These are phyloP conservation scores for Numenius arquata DNA, from an alignment of 2,113 vertebrate genomes.

Conservation along the genomic window DNA sequence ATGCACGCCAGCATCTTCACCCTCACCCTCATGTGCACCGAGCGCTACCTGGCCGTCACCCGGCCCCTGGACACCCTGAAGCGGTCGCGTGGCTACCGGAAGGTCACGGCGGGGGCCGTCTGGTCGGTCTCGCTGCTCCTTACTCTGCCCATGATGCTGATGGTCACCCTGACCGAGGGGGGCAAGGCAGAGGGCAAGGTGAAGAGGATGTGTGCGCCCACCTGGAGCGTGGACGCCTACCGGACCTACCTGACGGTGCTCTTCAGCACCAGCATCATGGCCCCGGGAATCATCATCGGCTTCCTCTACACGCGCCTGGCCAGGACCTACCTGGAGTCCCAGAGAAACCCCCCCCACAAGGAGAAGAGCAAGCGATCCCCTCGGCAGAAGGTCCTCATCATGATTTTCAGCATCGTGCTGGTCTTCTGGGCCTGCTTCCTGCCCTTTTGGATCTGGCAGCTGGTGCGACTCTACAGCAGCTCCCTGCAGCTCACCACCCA, in stretches of 20 bases:
- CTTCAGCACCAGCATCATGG: slow-evolving; percentile 92
- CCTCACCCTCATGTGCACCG: slow-evolving; percentile 90
- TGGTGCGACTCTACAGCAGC: slow-evolving; percentile 84
- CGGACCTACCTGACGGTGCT: slow-evolving; percentile 86
- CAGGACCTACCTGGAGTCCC: slow-evolving; percentile 86
- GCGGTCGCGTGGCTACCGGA: slow-evolving; percentile 83
- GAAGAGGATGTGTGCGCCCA: slow-evolving; percentile 86
- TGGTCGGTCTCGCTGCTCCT: slow-evolving; percentile 86
- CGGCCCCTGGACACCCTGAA: slow-evolving; percentile 85
- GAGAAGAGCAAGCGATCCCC: slow-evolving; percentile 80
- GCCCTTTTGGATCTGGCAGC: slow-evolving; percentile 93
- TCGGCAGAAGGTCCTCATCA: slow-evolving; percentile 82
- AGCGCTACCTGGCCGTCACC: slow-evolving; percentile 91
- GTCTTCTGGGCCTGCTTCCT: slow-evolving; percentile 93
- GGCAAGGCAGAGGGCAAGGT: slow-evolving; percentile 73
- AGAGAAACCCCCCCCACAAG: slow-evolving; percentile 77
- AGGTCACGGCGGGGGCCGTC: slow-evolving; percentile 80
- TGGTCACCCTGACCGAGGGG: slow-evolving; percentile 81
- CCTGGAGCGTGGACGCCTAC: slow-evolving; percentile 83
- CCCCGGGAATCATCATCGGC: slow-evolving; percentile 86
- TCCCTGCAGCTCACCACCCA: slow-evolving; percentile 80
- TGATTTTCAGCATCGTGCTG: slow-evolving; percentile 91
- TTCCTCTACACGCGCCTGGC: slow-evolving; percentile 86
- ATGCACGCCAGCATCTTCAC: slow-evolving; percentile 96
- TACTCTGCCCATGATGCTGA: slow-evolving; percentile 88